Evolutionary conservation across 2,888 invertebrate genomes (phyloP), one percentile per base, ranked within the genome.

Genomic region (Luperina nickerlii): DNA sequence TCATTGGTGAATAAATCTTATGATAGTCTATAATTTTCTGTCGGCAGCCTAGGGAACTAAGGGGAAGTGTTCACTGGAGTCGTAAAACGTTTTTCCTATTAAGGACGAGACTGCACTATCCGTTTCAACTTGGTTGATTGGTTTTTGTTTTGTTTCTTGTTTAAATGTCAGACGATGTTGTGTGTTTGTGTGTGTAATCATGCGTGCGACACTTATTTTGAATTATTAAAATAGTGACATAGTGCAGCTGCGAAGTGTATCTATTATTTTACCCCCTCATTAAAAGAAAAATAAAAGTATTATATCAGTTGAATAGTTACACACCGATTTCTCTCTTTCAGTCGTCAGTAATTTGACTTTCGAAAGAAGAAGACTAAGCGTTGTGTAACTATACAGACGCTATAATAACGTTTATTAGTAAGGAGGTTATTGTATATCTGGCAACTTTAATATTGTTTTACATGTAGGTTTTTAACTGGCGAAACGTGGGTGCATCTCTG

Each of bases 1-100:
- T 78, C 76, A 73, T 84, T 77, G 75, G 32, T 72, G 60, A 70
- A 77, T 85, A 74, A 82, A 88, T 88, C 66, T 63, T 74, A n/a
- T 72, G 70, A 80, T 75, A 76, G 68, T 69, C 63, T 78, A 87
- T 87, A 85, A 84, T 85, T 84, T 87, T 65, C 81, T 76, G 76
- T 62, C 48, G 45, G 73, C 38, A 48, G 72, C n/a, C 69, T 77
- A 66, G 65, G 57, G 27, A 24, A 63, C 51, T 66, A 68, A 81
- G 62, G 85, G 69, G 51, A 42, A 48, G 67, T 77, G 57, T 54
- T 13, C 67, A 85, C 57, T 75, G 27, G 27, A 38, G n/a, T 42
- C 18, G 13, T 65, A 51, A 51, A 78, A 71, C 27, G 69, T 76
- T 76, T 74, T 74, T 60, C 27, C 15, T 69, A 51, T 32, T 84